Evolutionary conservation across 1,140 invertebrate species (phyloP), one percentile per base, ranked within the genome.

Genomic region (Conopomorpha cramerella): DNA sequence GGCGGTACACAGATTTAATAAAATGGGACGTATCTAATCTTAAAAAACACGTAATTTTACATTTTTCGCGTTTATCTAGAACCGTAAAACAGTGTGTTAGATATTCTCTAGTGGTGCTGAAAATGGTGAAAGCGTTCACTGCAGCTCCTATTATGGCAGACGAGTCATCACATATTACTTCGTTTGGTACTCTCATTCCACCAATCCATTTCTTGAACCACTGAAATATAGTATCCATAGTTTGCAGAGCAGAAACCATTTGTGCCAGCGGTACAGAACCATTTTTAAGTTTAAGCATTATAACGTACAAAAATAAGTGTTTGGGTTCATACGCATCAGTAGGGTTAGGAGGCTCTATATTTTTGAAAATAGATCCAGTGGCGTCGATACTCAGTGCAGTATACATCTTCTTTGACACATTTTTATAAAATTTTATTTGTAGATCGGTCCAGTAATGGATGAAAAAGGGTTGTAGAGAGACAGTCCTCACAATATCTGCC

Each of bases 151-250:
- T n/a, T n/a, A n/a, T n/a, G n/a, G n/a, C n/a, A n/a, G n/a, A n/a
- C n/a, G n/a, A n/a, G n/a, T n/a, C n/a, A n/a, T 28, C 27, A 28
- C 10, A n/a, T 28, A 28, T 28, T n/a, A 28, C 27, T 28, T 28
- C 27, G 27, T 28, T 28, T n/a, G 27, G 27, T 3, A n/a, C 3
- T 28, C 13, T 28, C 4, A 3, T 28, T 28, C 13, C 13, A 28
- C 3, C 10, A n/a, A 28, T 11, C 27, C 27, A 28, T 6, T 8
- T n/a, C 13, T 28, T 28, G 10, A 28, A 28, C 27, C 27, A 28
- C 27, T 7, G 27, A 11, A n/a, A 28, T n/a, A 28, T 28, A 6
- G 10, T 12, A n/a, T 28, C 3, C 27, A 28, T 28, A 3, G 27
- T 28, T 28, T 28, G 27, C 3, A 12, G 3, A 11, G 10, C 27